phyloP scores from a whole-genome alignment of 30 jellyfish, hydroid and myxozoan species.

The Catostylus mosaicus region DNA sequence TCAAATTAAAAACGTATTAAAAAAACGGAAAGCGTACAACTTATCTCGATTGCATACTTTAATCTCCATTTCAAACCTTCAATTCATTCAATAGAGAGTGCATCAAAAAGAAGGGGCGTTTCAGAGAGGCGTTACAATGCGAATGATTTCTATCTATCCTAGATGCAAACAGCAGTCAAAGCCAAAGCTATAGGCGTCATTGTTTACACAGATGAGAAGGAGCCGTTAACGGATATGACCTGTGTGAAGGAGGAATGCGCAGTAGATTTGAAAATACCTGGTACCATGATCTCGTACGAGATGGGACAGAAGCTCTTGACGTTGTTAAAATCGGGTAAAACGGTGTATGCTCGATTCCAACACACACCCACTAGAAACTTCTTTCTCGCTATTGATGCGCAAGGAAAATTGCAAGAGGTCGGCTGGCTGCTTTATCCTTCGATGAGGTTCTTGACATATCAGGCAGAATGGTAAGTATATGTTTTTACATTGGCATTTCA shows the following conservation, averaged over 20 bases:
- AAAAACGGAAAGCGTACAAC: no score
- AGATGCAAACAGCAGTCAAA: constrained; percentile 79
- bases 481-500: no score
- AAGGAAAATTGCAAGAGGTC: constrained; percentile 94
- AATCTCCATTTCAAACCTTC: no score
- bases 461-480: constrained; percentile 91
- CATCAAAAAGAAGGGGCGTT: no score
- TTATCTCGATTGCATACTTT: no score
- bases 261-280: constrained; percentile 75
- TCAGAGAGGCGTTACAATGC: no score
- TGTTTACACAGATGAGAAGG: constrained; percentile 68
- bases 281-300: constrained; percentile 87
- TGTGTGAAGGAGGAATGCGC: constrained; percentile 90
- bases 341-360: constrained; percentile 76
- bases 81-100: no score
- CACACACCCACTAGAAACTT: constrained; percentile 95
- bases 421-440: constrained; percentile 97
- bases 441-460: constrained; percentile 90
- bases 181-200: constrained; percentile 89
- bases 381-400: constrained; percentile 93
- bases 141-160: no score
- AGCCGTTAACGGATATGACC: constrained; percentile 85
- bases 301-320: constrained; percentile 64
- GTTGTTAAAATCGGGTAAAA: constrained; percentile 45
- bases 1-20: no score